A percentile compares a stretch with the other conserved stretches of the same genome.
phyloP scores from a whole-genome alignment of 2,888 invertebrate species.

The Zele albiditarsus region DNA sequence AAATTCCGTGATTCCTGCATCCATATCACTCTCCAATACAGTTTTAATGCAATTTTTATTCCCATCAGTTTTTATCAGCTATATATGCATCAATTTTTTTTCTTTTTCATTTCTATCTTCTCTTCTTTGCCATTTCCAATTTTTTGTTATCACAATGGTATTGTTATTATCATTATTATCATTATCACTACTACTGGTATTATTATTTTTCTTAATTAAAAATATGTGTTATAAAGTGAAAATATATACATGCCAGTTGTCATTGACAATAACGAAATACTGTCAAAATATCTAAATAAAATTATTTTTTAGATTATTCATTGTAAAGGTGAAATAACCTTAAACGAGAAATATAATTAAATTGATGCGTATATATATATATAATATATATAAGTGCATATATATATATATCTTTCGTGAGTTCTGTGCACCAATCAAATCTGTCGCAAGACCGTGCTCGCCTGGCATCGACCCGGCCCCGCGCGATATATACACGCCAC shows the following conservation, averaged over 20 bases:
- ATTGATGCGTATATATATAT: not conserved
- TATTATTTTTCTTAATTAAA: not conserved
- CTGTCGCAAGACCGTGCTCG: slow-evolving; percentile 46
- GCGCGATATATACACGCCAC: not conserved
- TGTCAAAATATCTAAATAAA: not conserved
- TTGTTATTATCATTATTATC: not conserved
- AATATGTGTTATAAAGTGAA: not conserved
- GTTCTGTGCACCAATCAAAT: slow-evolving; percentile 39
- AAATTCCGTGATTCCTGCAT: not conserved
- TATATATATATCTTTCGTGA: slow-evolving; percentile 28
- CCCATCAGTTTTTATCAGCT: not conserved
- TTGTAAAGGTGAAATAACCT: not conserved
- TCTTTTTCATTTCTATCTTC: not conserved
- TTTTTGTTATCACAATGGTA: not conserved
- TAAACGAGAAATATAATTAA: not conserved
- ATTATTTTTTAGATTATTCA: not conserved
- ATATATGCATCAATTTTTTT: not conserved
- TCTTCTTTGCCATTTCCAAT: not conserved
- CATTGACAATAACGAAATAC: not conserved
- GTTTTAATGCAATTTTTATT: not conserved
- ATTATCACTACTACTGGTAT: no score
- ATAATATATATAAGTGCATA: not conserved
- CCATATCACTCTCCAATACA: not conserved
- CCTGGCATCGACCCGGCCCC: slow-evolving; percentile 46
- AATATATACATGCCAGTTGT: not conserved